Percentiles rank a stretch among this genome's conserved stretches.
Evolutionary conservation across 2,113 vertebrate species (phyloP).

Genomic region (Polyodon spathula): DNA sequence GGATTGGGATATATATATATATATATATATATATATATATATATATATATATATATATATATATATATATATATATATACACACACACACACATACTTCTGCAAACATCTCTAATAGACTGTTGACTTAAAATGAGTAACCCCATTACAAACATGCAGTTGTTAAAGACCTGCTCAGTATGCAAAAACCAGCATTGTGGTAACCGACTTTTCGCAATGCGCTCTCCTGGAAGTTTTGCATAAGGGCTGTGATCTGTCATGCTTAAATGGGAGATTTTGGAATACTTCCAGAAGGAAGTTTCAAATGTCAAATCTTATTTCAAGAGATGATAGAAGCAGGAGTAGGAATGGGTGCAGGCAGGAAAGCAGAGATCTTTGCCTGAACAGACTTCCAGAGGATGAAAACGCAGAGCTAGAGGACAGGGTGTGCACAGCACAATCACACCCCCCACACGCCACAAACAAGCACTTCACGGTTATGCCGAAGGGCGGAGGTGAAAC

Average conservation of each 20-base stretch:
- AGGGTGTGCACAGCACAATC: background rate
- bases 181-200: constrained; percentile 1
- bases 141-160: background rate
- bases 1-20: too few species aligned
- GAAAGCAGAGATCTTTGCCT: too few species aligned
- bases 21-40: too few species aligned
- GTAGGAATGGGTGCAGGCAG: constrained; percentile 26
- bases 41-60: too few species aligned
- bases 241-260: constrained; percentile 6
- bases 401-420: background rate
- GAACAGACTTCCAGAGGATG: too few species aligned
- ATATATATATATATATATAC: too few species aligned
- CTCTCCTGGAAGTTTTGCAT: constrained; percentile 3
- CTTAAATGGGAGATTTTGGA: constrained; percentile 26
- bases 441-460: constrained; percentile 18
- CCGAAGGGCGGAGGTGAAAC: too few species aligned
- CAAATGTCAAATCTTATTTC: constrained; percentile 29
- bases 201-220: background rate
- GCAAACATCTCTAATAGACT: too few species aligned
- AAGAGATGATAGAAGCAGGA: constrained; percentile 30
- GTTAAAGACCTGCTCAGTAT: constrained; percentile 1
- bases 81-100: too few species aligned
- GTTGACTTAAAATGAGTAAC: background rate
- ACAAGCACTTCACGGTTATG: constrained; percentile 20
- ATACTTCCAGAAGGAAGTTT: constrained; percentile 25